Base-by-base conservation (phyloP, 2,888 invertebrate species). In the Microctonus aethiopoides region DNA sequence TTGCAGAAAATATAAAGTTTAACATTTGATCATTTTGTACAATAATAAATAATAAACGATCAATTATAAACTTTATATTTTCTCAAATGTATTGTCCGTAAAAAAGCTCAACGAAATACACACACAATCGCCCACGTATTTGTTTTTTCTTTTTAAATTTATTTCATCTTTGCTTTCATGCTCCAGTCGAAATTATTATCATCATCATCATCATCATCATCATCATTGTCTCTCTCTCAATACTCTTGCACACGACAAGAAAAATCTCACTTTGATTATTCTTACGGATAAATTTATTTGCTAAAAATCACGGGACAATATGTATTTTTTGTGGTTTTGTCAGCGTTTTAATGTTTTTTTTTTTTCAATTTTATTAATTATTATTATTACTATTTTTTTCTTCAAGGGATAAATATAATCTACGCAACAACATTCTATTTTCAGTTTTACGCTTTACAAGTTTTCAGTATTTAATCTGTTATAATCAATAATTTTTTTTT, bases 121-220 rank as follows among this genome's bases (percentile, higher is more conserved):
- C 16, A 67, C 54, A 29, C 29, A 29, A 7, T 5, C 7, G 7
- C 29, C 3, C 29, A 29, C 29, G 29, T 29, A 29, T 7, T 5
- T 29, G 68, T 74, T 52, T 52, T 2, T 16, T 1, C 46, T 46
- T 46, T 46, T 20, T 46, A 5, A n/a, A 36, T 36, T 16, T n/a
- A 39, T 13, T n/a, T 39, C n/a, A 13, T 39, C 13, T n/a, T n/a
- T n/a, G 11, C 6, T n/a, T 46, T n/a, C 20, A 75, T 75, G 75
- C 77, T 79, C 79, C 78, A 79, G 75, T 75, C 78, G 70, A 61
- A 68, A 72, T 74, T n/a, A n/a, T n/a, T 69, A 57, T 74, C 73
- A 63, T 29, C 10, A 57, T 29, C 32, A 32, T 54, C 10, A 10
- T 26, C 68, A 72, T 74, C 70, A 57, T 74, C 73, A 63, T 29